These are phyloP conservation scores for Helicolenus hilgendorfi DNA, from an alignment of 2,797 vertebrate genomes.

Conservation along the genomic window DNA sequence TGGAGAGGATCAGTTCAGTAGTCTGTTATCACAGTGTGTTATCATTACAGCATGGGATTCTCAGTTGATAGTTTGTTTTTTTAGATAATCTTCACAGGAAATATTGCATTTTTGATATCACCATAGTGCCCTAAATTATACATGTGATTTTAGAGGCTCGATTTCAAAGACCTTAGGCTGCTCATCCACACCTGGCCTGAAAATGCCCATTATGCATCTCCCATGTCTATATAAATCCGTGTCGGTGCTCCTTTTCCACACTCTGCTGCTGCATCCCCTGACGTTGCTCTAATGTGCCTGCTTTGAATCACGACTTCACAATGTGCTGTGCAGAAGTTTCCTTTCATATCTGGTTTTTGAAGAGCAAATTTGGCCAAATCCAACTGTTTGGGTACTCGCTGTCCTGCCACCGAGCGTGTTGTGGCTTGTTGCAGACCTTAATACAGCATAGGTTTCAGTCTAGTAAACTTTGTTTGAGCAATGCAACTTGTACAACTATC, in stretches of 20 bases:
- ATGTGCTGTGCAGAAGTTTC: neutral
- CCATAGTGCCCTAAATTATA: neutral
- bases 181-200: conserved; percentile 52
- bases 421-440: neutral
- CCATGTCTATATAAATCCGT: conserved; percentile 44
- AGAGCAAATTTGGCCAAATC: neutral
- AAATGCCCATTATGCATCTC: conserved; percentile 60
- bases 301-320: conserved; percentile 7
- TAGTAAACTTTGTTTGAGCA: conserved; percentile 23
- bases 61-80: neutral
- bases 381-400: neutral
- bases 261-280: conserved; percentile 33
- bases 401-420: neutral
- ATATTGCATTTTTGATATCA: neutral
- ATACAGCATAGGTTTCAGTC: neutral
- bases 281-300: neutral
- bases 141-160: conserved; percentile 6
- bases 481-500: neutral
- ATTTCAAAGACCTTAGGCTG: conserved; percentile 23
- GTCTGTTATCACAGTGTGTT: neutral
- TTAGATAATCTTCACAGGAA: neutral
- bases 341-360: conserved; percentile 11
- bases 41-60: neutral
- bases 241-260: conserved; percentile 10
- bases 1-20: neutral